These are phyloP conservation scores for Thereva unica DNA, from an alignment of 2,888 invertebrate species.

Conservation along the genomic window DNA sequence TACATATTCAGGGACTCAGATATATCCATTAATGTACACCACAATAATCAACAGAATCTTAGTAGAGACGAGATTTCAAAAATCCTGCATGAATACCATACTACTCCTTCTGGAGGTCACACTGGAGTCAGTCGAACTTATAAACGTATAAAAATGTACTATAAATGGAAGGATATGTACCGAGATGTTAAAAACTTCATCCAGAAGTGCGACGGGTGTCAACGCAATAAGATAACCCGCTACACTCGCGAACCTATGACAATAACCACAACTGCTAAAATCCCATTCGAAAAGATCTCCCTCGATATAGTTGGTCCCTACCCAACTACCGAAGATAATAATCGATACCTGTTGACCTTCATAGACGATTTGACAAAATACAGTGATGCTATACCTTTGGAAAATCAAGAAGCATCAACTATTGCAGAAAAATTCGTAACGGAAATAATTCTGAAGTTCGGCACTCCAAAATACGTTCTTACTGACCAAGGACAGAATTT, in stretches of 20 bases:
- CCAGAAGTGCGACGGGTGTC: conserved; percentile 46
- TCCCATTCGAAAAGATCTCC: conserved; percentile 35
- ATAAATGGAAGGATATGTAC: conserved; percentile 49
- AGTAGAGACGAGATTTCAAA: background rate
- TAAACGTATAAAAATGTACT: conserved; percentile 44
- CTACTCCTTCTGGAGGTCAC: conserved; percentile 3
- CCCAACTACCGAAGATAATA: too few relatives aligned
- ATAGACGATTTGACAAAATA: too few relatives aligned
- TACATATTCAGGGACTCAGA: background rate
- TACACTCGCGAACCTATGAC: conserved; percentile 38
- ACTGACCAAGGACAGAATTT: too few relatives aligned
- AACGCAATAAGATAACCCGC: conserved; percentile 39
- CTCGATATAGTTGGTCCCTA: too few relatives aligned
- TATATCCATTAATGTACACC: background rate
- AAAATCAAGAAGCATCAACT: too few relatives aligned
- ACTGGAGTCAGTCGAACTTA: background rate
- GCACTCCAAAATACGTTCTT: too few relatives aligned
- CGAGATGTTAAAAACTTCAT: conserved; percentile 48
- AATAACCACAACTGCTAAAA: conserved; percentile 47
- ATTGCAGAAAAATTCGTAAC: too few relatives aligned
- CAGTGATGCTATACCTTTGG: too few relatives aligned
- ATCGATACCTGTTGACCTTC: too few relatives aligned
- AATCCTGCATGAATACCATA: conserved; percentile 6
- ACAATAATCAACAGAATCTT: background rate
- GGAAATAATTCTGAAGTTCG: too few relatives aligned